These are phyloP conservation scores for Phoxinus phoxinus DNA, from an alignment of 2,113 vertebrate genomes.

Conservation along the genomic window DNA sequence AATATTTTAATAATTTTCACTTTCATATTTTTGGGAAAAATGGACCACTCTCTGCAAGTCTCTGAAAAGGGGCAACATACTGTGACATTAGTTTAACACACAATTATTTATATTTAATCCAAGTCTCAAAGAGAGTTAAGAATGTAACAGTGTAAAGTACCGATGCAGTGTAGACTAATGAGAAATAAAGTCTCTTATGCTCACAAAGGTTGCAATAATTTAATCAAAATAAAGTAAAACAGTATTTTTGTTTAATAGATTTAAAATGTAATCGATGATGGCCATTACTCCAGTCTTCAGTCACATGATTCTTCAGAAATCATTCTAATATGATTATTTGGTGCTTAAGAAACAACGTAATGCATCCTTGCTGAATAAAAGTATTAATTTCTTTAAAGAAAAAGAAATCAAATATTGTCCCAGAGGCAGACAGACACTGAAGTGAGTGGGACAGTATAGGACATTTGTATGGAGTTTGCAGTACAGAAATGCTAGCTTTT, in stretches of 20 bases:
- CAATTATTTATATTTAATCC: background rate
- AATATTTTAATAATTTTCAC: background rate
- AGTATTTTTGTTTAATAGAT: background rate
- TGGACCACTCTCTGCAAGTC: background rate
- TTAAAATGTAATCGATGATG: background rate
- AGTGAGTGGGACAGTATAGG: background rate
- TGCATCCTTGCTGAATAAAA: background rate
- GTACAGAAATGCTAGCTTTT: background rate
- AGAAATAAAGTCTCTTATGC: background rate
- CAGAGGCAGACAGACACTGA: background rate
- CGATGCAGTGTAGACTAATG: background rate
- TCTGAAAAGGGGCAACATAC: background rate
- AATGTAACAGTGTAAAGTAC: background rate
- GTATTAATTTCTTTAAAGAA: background rate
- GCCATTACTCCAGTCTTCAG: background rate
- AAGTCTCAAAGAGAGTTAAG: background rate
- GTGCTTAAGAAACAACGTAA: background rate
- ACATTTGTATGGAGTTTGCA: background rate
- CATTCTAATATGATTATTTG: background rate
- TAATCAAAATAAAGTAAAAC: background rate
- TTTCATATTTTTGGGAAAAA: background rate
- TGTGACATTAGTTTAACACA: slow-evolving; percentile 17
- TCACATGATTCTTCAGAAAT: background rate
- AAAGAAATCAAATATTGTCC: background rate
- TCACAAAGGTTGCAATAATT: background rate